phyloP scores from a whole-genome alignment of 2,113 vertebrate genomes.

The human region DNA sequence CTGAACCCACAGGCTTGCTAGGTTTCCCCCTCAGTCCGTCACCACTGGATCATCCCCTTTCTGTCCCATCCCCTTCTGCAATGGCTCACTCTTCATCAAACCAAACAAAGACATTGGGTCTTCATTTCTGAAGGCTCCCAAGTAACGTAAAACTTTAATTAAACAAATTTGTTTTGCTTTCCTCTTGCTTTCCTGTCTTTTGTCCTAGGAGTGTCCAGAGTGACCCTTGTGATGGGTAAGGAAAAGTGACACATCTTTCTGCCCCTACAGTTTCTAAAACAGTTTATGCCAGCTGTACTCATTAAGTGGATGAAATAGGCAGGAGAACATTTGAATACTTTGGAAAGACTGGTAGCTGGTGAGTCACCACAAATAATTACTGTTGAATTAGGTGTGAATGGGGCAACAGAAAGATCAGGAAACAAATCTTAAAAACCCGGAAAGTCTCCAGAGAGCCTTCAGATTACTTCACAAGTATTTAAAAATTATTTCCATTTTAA shows the following conservation, averaged over 20 bases:
- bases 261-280: neutral
- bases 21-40: neutral
- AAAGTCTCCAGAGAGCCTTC: neutral
- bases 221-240: neutral
- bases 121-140: neutral
- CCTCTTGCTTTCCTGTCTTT: neutral
- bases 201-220: neutral
- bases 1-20: neutral
- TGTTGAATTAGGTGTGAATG: neutral
- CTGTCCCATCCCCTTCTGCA: neutral
- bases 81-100: neutral
- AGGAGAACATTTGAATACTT: neutral
- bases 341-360: neutral
- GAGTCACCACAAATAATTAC: neutral
- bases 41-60: neutral
- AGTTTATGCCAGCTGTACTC: neutral
- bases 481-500: neutral
- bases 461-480: neutral
- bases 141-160: neutral
- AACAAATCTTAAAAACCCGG: neutral
- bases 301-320: neutral
- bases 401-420: neutral
- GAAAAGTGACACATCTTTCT: neutral
- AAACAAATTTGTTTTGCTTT: neutral
- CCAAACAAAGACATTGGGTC: neutral